A percentile compares a stretch with the other conserved stretches of the same genome.
Conservation (phyloP, 2,797 vertebrate genomes). For the Rhynchotus rufescens region DNA sequence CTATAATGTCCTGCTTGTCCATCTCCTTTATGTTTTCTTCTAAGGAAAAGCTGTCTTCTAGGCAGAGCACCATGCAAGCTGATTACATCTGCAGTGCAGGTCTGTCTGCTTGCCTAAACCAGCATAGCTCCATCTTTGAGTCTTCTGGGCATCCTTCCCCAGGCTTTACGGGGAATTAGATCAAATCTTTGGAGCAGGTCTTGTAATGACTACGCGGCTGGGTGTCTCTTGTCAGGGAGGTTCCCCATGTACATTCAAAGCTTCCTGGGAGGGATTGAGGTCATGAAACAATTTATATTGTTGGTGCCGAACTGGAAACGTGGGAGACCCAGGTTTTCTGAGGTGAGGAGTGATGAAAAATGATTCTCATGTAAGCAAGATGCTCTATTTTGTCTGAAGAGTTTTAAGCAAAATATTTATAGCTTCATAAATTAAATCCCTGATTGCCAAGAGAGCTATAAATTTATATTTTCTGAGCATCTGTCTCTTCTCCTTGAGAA, state of each 20-base stretch:
- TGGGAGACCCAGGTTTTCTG: background rate
- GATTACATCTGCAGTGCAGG: background rate
- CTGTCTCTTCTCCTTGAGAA: too few species aligned
- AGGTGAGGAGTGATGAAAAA: background rate
- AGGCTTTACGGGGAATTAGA: background rate
- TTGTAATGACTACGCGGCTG: background rate
- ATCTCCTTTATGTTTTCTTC: background rate
- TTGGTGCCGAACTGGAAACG: background rate
- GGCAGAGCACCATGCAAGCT: background rate
- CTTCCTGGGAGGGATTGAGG: background rate
- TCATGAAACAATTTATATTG: background rate
- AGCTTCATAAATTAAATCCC: background rate
- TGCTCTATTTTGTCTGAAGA: background rate
- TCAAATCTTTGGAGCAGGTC: background rate
- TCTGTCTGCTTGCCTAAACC: fast-evolving
- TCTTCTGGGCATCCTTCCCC: background rate
- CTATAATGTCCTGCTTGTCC: background rate
- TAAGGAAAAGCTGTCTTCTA: background rate
- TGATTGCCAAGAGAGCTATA: background rate
- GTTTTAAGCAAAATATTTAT: background rate
- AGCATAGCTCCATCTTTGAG: background rate
- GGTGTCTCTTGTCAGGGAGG: background rate
- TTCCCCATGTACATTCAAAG: slow-evolving; percentile 7
- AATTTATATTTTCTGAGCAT: background rate
- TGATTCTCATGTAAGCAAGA: background rate